Percentiles rank a stretch among this genome's conserved stretches.
These are phyloP conservation scores for Odontomachus brunneus DNA, from an alignment of 1,140 invertebrate species.

Conservation along the genomic window DNA sequence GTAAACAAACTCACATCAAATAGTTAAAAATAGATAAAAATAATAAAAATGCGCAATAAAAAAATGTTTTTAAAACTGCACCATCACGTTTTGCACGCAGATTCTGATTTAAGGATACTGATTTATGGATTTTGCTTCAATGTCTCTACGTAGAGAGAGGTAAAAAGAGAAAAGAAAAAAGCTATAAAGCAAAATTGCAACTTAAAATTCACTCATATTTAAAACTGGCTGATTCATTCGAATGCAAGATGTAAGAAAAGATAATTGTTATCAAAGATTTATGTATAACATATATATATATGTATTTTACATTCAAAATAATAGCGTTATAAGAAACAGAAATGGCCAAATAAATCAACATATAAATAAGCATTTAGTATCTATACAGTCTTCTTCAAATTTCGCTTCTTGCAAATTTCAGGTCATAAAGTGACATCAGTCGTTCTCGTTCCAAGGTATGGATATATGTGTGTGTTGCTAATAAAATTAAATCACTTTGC, in stretches of 20 bases:
- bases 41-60: background rate
- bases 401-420: constrained; percentile 25
- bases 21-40: constrained; percentile 19
- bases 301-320: background rate
- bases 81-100: too few relatives aligned
- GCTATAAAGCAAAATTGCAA: too few relatives aligned
- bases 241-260: too few relatives aligned
- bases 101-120: too few relatives aligned
- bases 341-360: background rate
- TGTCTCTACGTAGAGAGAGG: too few relatives aligned
- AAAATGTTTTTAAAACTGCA: too few relatives aligned
- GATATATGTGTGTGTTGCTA: constrained; percentile 26
- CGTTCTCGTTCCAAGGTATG: constrained; percentile 19
- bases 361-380: constrained; percentile 12
- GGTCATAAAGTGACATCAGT: constrained; percentile 27
- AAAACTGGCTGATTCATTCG: too few relatives aligned
- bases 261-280: too few relatives aligned
- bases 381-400: background rate
- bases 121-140: too few relatives aligned
- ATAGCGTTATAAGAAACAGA: background rate
- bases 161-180: too few relatives aligned
- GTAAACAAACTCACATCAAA: constrained; percentile 30
- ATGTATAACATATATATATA: too few relatives aligned
- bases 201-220: too few relatives aligned
- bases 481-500: constrained; percentile 31